phyloP scores from a whole-genome alignment of 35 echinoderm and acorn worm species.

The Patiria miniata region DNA sequence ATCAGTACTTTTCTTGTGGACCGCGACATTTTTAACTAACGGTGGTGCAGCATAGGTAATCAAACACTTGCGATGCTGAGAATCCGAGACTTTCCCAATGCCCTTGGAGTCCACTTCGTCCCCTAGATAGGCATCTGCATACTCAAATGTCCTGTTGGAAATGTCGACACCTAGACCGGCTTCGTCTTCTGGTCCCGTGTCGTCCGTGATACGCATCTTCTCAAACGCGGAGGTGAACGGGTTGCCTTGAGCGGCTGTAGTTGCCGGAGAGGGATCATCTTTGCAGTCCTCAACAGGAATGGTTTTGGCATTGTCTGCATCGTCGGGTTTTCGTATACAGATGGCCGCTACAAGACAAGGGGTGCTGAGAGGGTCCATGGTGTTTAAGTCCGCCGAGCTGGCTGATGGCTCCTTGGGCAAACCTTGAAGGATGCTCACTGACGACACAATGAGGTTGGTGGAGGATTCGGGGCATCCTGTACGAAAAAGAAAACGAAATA shows the following conservation, averaged over 20 bases:
- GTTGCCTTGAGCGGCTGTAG: background rate
- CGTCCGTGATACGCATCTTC: constrained; percentile 18
- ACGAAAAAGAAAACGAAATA: background rate
- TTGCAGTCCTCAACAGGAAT: background rate
- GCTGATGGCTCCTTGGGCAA: constrained; percentile 1
- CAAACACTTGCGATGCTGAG: constrained; percentile 35
- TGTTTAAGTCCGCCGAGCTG: background rate
- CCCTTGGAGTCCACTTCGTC: constrained; percentile 36
- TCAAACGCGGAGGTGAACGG: background rate
- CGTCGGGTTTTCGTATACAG: constrained; percentile 51
- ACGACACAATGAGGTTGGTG: constrained; percentile 39
- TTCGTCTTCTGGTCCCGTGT: constrained; percentile 32
- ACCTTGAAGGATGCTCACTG: constrained; percentile 39
- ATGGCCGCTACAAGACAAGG: constrained; percentile 55
- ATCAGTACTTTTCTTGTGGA: constrained; percentile 30
- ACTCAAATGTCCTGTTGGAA: constrained; percentile 26
- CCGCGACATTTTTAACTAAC: constrained; percentile 24
- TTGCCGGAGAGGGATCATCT: background rate
- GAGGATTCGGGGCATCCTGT: constrained; percentile 26
- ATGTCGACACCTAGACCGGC: constrained; percentile 45
- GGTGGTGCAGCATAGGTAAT: constrained; percentile 32
- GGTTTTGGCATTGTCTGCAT: background rate
- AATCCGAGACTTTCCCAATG: background rate
- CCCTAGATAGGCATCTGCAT: constrained; percentile 59
- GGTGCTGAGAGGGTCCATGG: constrained; percentile 8